A percentile compares a stretch with the other conserved stretches of the same genome.
phyloP scores from a whole-genome alignment of 2,797 vertebrate species.

The Pelochelys cantorii region DNA sequence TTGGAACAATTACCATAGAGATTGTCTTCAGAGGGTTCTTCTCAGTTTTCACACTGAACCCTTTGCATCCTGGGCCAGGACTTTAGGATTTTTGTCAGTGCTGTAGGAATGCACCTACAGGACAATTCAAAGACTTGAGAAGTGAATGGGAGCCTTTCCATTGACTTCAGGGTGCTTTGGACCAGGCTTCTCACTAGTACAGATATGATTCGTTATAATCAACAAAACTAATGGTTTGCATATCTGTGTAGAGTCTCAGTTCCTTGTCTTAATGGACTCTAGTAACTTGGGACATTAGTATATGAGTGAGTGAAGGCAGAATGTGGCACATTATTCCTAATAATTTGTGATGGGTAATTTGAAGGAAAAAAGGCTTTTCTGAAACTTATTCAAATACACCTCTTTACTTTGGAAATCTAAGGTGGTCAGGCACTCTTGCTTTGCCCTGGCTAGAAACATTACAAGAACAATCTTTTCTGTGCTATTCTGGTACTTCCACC shows the following conservation, averaged over 20 bases:
- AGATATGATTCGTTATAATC: neutral
- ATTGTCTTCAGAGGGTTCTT: neutral
- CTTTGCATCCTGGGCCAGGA: neutral
- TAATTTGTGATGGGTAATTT: neutral
- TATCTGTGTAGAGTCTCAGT: neutral
- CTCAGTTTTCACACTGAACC: neutral
- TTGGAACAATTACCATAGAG: neutral
- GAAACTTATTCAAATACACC: neutral
- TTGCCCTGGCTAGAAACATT: slow-evolving; percentile 34
- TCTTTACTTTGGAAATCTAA: slow-evolving; percentile 1
- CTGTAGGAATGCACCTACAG: neutral
- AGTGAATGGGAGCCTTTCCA: neutral
- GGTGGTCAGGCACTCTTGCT: slow-evolving; percentile 19
- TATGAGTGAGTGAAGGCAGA: slow-evolving; percentile 8
- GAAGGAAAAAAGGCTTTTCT: neutral
- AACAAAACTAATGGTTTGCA: neutral
- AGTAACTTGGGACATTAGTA: neutral
- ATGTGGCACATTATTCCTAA: neutral
- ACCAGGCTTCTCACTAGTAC: neutral
- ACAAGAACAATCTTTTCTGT: neutral
- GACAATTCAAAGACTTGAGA: neutral
- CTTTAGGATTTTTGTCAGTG: neutral
- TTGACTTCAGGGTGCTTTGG: neutral
- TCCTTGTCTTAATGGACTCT: neutral
- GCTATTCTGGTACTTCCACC: slow-evolving; percentile 30